A percentile compares a stretch with the other conserved stretches of the same genome.
Conservation (phyloP, 35 echinoderm and acorn worm species). For the Hemicentrotus pulcherrimus region DNA sequence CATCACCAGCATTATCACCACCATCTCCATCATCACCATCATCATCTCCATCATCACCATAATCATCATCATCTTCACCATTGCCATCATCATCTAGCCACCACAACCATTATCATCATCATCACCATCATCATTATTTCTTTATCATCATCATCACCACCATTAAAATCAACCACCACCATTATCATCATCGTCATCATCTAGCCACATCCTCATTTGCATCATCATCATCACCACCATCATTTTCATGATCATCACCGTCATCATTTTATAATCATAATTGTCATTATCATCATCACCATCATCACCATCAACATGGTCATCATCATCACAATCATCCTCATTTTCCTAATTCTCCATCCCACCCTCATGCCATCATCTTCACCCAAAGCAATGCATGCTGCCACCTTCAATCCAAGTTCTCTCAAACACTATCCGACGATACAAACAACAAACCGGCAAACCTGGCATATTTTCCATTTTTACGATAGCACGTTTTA, state of each 20-base stretch:
- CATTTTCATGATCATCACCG: neutral
- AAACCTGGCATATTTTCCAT: neutral
- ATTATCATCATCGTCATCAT: neutral
- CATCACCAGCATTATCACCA: neutral
- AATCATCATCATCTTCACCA: neutral
- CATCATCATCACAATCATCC: neutral
- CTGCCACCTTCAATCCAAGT: neutral
- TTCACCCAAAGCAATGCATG: neutral
- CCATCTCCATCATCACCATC: conserved; percentile 18
- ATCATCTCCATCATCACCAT: neutral
- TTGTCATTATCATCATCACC: conserved; percentile 21
- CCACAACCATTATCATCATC: neutral
- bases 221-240: neutral
- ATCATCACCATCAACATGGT: neutral
- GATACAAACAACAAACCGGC: neutral
- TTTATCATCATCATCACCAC: conserved; percentile 34
- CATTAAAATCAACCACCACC: neutral
- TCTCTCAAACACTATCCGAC: neutral
- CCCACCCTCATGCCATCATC: neutral
- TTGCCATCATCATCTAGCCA: neutral
- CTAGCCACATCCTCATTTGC: neutral
- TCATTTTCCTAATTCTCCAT: neutral
- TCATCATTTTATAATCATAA: neutral
- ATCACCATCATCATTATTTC: conserved; percentile 32
- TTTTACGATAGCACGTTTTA: conserved; percentile 32